Percentiles rank a stretch among this genome's conserved stretches.
These are phyloP conservation scores for Craterocephalus amniculus DNA, from an alignment of 2,797 vertebrate genomes.

Conservation along the genomic window DNA sequence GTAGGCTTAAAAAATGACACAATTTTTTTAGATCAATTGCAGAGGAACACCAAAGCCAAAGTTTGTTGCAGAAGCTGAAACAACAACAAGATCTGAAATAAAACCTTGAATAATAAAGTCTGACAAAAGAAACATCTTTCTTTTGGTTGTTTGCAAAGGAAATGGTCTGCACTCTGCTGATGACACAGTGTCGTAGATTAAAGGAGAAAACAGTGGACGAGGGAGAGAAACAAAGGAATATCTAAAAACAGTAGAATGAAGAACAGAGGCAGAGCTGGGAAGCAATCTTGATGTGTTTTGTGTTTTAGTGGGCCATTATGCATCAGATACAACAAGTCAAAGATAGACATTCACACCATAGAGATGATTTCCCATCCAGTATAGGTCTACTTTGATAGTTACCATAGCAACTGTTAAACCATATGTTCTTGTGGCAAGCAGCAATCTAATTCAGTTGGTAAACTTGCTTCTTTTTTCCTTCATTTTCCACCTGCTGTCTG, in stretches of 20 bases:
- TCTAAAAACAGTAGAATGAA: not conserved
- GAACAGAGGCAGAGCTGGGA: not conserved
- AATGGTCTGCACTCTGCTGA: constrained; percentile 11
- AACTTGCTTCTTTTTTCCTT: constrained; percentile 26
- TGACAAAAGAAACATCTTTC: constrained; percentile 26
- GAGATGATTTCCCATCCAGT: constrained; percentile 35
- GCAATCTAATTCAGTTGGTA: constrained; percentile 22
- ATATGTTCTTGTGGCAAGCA: constrained; percentile 43
- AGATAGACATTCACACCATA: constrained; percentile 34
- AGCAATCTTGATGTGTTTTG: constrained; percentile 4
- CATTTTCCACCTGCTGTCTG: not conserved
- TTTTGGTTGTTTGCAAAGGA: constrained; percentile 35
- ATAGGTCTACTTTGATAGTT: constrained; percentile 58
- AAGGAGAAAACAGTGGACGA: not conserved
- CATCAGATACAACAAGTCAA: constrained; percentile 50
- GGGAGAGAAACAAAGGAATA: not conserved
- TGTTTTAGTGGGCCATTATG: constrained; percentile 31
- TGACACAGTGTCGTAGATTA: constrained; percentile 16
- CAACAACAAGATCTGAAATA: constrained; percentile 46
- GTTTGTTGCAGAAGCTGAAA: too few species aligned
- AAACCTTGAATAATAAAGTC: constrained; percentile 13
- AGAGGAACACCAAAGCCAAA: constrained; percentile 28
- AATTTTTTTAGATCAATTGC: not conserved
- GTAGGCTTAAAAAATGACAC: not conserved
- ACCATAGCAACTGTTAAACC: constrained; percentile 68